These are phyloP conservation scores for Rhinatrema bivittatum DNA, from an alignment of 2,797 vertebrate genomes.

Conservation along the genomic window DNA sequence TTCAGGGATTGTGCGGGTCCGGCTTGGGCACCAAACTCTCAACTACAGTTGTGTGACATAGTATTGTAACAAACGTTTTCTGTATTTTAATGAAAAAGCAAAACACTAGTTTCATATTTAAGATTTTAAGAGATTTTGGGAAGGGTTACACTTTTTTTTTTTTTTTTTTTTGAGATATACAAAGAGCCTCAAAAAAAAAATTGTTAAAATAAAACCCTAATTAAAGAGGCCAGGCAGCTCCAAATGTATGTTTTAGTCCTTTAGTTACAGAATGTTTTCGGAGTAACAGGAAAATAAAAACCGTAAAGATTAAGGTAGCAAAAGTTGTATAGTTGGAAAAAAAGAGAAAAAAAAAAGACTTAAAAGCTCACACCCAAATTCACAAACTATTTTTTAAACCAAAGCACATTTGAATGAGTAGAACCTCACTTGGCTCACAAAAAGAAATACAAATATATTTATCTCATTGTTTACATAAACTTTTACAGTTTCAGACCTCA, in stretches of 20 bases:
- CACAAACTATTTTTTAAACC: constrained; percentile 99
- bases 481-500: constrained; percentile 98
- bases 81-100: constrained; percentile 95
- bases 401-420: constrained; percentile 98
- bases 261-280: constrained; percentile 71
- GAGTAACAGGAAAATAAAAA: constrained; percentile 61
- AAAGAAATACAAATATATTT: constrained; percentile 86
- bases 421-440: constrained; percentile 86
- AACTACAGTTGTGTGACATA: constrained; percentile 85
- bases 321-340: constrained; percentile 64
- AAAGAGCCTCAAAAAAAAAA: constrained; percentile 66
- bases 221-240: constrained; percentile 54
- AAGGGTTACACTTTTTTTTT: constrained; percentile 45
- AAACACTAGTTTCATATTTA: constrained; percentile 98
- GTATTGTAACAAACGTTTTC: constrained; percentile 89
- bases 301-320: constrained; percentile 54
- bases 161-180: constrained; percentile 48
- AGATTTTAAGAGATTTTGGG: constrained; percentile 69
- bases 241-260: constrained; percentile 68
- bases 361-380: constrained; percentile 96
- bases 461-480: constrained; percentile 99
- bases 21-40: constrained; percentile 73
- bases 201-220: constrained; percentile 25
- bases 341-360: constrained; percentile 48
- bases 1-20: constrained; percentile 88